These are phyloP conservation scores for Scelioninae gen. 1 DNA, from an alignment of 2,888 invertebrate species.

Conservation along the genomic window DNA sequence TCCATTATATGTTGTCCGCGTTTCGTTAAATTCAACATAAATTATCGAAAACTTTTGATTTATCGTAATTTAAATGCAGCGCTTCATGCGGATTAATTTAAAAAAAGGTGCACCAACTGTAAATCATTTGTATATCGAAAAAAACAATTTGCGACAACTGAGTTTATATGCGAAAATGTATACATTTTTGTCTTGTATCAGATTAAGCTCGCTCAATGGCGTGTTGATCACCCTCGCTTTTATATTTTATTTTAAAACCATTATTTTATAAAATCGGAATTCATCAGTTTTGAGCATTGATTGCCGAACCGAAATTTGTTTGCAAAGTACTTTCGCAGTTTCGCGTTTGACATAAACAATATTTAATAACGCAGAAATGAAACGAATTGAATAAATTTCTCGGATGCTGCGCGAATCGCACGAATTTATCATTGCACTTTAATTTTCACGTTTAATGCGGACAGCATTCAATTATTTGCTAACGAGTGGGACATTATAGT, in stretches of 20 bases:
- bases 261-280: slow-evolving; percentile 68
- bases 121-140: slow-evolving; percentile 49
- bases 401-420: slow-evolving; percentile 44
- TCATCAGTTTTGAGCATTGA: slow-evolving; percentile 68
- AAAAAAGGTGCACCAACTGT: slow-evolving; percentile 26
- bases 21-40: slow-evolving; percentile 25
- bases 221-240: slow-evolving; percentile 65
- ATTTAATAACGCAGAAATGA: slow-evolving; percentile 63
- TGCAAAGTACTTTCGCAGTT: slow-evolving; percentile 58
- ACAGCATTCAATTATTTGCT: slow-evolving; percentile 65
- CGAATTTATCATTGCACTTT: slow-evolving; percentile 63
- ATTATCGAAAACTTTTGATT: slow-evolving; percentile 37
- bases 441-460: slow-evolving; percentile 66
- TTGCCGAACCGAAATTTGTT: slow-evolving; percentile 63
- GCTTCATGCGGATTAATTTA: slow-evolving; percentile 28
- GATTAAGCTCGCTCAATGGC: slow-evolving; percentile 65
- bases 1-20: neutral
- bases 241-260: slow-evolving; percentile 67
- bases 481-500: slow-evolving; percentile 66
- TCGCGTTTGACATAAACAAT: slow-evolving; percentile 67
- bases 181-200: slow-evolving; percentile 44
- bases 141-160: slow-evolving; percentile 48
- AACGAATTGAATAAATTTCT: slow-evolving; percentile 67
- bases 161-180: slow-evolving; percentile 48
- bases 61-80: slow-evolving; percentile 35